phyloP scores from a whole-genome alignment of 2,888 invertebrate species.

The Pammene aurita region DNA sequence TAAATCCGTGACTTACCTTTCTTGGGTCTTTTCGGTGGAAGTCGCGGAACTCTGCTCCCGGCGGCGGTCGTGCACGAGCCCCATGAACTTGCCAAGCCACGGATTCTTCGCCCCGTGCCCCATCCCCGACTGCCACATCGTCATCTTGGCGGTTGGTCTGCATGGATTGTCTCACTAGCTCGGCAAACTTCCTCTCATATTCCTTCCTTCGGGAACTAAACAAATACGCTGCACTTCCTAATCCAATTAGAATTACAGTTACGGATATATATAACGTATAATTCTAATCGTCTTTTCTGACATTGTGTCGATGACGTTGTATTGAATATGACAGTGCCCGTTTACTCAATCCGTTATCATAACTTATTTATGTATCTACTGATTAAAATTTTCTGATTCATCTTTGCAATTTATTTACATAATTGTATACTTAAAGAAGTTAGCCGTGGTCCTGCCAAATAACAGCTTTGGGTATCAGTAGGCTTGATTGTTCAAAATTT shows the following conservation, averaged over 20 bases:
- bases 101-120: conserved; percentile 49
- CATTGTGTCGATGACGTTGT: conserved; percentile 9
- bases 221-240: neutral
- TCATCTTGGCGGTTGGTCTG: conserved; percentile 44
- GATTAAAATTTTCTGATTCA: neutral
- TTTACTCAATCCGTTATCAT: neutral
- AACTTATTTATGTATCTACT: neutral
- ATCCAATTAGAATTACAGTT: neutral
- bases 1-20: conserved; percentile 42
- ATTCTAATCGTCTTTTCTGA: neutral
- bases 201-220: neutral
- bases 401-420: neutral
- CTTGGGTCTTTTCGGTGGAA: conserved; percentile 47
- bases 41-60: conserved; percentile 47
- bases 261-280: neutral
- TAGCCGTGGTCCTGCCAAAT: conserved; percentile 1
- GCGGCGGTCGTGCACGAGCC: conserved; percentile 46
- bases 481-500: neutral
- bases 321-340: conserved; percentile 8
- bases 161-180: conserved; percentile 27
- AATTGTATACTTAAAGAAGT: neutral
- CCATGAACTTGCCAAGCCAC: conserved; percentile 50
- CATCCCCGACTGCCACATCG: conserved; percentile 50
- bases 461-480: neutral
- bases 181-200: neutral